Evolutionary conservation across 2,888 invertebrate species (phyloP), one percentile per base, ranked within the genome.

Genomic region (Carabus problematicus): DNA sequence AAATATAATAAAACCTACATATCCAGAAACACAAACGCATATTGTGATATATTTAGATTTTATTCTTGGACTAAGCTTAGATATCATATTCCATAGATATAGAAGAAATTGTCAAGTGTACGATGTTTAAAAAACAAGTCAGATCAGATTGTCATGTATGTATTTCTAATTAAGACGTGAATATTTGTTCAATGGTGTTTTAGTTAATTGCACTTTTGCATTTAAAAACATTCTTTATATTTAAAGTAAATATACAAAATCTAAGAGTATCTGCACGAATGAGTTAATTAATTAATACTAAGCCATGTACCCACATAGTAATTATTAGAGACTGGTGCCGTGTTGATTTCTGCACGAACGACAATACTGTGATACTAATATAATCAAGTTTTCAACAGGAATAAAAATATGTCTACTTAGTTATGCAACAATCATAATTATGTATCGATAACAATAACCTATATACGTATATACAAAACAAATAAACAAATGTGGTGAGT

Each of bases 271-370:
- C 14, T 52, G 19, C 16, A 52, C 9, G 12, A 52, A 52, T 19
- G 9, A 52, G 19, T 14, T 16, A 52, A 9, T 66, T 39, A 59
- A 43, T 45, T 49, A 58, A 59, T 42, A 49, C 52, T 67, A 67
- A 67, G 67, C 67, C 60, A 67, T 40, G 42, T 60, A 67, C 67
- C 67, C 67, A 67, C 67, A 67, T 67, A 67, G 67, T 67, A 49
- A 19, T 67, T 60, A 67, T 47, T 29, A 29, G 2, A 29, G 29
- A 66, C 52, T 19, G 52, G 60, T 67, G 67, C n/a, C 67, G 60
- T 59, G 58, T 67, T 59, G 39, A 60, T 60, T 52, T 67, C 60
- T 60, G 67, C 67, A 60, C 59, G 43, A 67, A 60, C 60, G 67
- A 67, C 55, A 55, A 64, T 45, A 29, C 29, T 64, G 64, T 56